These are phyloP conservation scores for Daboia siamensis DNA, from an alignment of 2,113 vertebrate genomes.

Conservation along the genomic window DNA sequence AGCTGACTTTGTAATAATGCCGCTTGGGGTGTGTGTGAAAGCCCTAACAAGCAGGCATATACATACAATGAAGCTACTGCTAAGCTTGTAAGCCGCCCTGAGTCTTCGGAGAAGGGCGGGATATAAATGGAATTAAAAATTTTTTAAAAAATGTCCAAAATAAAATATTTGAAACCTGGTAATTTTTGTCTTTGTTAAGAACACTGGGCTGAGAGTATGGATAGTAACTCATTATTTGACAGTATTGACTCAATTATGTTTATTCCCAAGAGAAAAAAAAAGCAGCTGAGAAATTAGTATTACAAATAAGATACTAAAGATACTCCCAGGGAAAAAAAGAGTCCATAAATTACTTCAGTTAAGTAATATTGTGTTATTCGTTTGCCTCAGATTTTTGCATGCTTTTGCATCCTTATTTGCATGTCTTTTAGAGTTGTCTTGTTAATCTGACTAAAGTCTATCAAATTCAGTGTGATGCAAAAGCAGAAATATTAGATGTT, in stretches of 20 bases:
- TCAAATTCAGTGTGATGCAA: neutral
- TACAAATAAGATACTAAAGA: neutral
- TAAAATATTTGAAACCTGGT: neutral
- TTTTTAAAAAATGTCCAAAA: no score
- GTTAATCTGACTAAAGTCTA: neutral
- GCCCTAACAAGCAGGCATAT: no score
- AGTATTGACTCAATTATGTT: neutral
- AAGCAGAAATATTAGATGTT: neutral
- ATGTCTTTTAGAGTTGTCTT: neutral
- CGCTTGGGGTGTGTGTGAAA: no score
- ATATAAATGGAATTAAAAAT: no score
- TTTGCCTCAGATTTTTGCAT: neutral
- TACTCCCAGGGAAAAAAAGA: neutral
- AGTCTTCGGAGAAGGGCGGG: no score
- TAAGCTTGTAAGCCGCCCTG: no score
- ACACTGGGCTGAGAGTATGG: neutral
- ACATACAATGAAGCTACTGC: no score
- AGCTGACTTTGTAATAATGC: no score
- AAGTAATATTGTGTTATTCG: neutral
- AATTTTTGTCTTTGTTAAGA: neutral
- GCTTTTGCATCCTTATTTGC: neutral
- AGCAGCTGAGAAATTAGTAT: neutral
- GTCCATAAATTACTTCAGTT: neutral
- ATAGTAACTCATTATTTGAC: neutral
- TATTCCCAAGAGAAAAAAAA: neutral